Evolutionary conservation across 2,888 invertebrate genomes (phyloP), one percentile per base, ranked within the genome.

Genomic region (Agrochola litura): DNA sequence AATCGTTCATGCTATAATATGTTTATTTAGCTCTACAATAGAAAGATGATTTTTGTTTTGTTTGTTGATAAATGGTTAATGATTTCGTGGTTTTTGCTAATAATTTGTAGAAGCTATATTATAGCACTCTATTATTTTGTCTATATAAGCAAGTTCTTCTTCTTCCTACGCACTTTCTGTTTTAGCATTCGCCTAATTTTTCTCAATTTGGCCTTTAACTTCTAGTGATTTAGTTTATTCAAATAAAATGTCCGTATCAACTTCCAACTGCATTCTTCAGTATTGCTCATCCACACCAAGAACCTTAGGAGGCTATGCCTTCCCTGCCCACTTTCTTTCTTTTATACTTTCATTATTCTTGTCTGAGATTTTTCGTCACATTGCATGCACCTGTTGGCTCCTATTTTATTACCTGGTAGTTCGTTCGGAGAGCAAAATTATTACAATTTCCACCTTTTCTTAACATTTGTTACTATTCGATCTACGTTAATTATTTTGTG

Each of bases 21-120:
- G 37, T 83, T 69, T 68, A 56, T 83, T 61, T 60, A 68, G 25
- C 25, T 78, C 16, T 54, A 68, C 30, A 52, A 83, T 64, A 54
- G 5, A 56, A 46, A 73, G n/a, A 61, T 12, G 22, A 8, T 58
- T 65, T 14, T 41, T 19, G 30, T 37, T 72, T 65, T 54, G 12
- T 68, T 65, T 76, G 43, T 12, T n/a, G 19, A 43, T 66, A 22
- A 58, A 54, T 68, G 19, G 30, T 58, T 22, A 54, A 54, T 12
- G 37, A 46, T 60, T 60, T 79, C 8, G 22, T 5, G 3, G 25
- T 54, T 14, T 6, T 3, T 72, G 16, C 10, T 14, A 54, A 79
- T 65, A 25, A 65, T 37, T 37, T 37, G 37, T 2, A 37, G n/a
- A 56, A 6, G 12, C 54, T n/a, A 56, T 30, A 30, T 30, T 30